Conservation (phyloP, 1,140 invertebrate genomes). For the Saccostrea glomerata region DNA sequence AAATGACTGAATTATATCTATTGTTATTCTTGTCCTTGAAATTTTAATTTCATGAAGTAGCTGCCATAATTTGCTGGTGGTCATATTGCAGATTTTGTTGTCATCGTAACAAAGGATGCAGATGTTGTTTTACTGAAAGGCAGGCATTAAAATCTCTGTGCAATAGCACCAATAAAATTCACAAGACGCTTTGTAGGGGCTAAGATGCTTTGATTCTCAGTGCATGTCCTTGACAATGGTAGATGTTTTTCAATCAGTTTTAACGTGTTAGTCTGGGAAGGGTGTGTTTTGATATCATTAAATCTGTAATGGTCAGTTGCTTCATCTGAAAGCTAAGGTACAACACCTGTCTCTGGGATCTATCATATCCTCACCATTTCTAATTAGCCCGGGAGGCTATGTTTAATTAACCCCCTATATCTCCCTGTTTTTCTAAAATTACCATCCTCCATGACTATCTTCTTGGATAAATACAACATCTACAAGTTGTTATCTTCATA, state of each 20-base stretch:
- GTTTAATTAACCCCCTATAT: conserved; percentile 9
- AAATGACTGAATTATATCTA: background rate
- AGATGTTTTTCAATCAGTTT: conserved; percentile 20
- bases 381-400: conserved; percentile 25
- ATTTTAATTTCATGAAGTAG: conserved; percentile 16
- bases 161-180: background rate
- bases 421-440: conserved; percentile 29
- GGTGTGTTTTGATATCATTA: conserved; percentile 32
- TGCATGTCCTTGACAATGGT: background rate
- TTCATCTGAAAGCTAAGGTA: conserved; percentile 1
- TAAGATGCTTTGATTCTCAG: background rate
- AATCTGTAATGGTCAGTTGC: conserved; percentile 22
- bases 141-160: background rate
- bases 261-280: background rate
- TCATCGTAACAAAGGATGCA: background rate
- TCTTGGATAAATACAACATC: background rate
- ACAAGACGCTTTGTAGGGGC: background rate
- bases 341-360: conserved; percentile 24
- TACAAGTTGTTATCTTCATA: conserved; percentile 6
- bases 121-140: background rate
- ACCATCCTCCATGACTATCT: background rate
- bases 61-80: background rate
- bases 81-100: background rate
- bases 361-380: conserved; percentile 3
- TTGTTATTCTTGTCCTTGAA: conserved; percentile 22